Base-by-base conservation (phyloP, 2,113 vertebrate genomes). In the Anarhynchus alexandrinus region DNA sequence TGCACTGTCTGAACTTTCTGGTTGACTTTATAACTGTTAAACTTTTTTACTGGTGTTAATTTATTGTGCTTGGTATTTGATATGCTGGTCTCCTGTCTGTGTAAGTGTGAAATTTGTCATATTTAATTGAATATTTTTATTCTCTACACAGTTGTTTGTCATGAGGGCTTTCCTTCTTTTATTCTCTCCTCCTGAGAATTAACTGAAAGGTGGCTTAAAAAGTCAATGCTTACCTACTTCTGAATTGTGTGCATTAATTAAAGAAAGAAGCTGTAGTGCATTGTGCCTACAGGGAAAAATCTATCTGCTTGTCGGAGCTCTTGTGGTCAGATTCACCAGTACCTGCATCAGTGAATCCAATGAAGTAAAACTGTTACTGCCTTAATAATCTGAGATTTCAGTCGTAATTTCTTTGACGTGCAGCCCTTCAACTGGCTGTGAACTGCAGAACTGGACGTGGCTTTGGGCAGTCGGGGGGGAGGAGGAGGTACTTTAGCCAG, bases 1-100 rank as follows among this genome's bases (percentile, higher is more conserved):
- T 98, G 98, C 98, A 98, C 98, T 98, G 94, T 96, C 91, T 97
- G 93, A 94, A 97, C 86, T 97, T 98, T 97, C 97, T 96, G 94
- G 80, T 96, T 96, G 94, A 98, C 94, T 97, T 98, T 97, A 80
- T 98, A 94, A 94, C 87, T 96, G 96, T 96, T 89, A 93, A 95
- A 84, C 89, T 97, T 98, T 98, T 98, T 95, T 97, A 95, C 96
- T 94, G 96, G 66, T 97, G 90, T 98, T 95, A 96, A 97, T 97
- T 97, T 98, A 98, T 98, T 98, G 97, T 94, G 93, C 79, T 97
- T 36, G 18, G 61, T 95, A 94, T 96, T 97, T 97, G 90, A 78
- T 92, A 92, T 85, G 83, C 86, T 91, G 36, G 80, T 97, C 66
- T 98, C 79, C 74, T 95, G 70, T 97, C 89, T 96, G 86, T 96